Evolutionary conservation across 2,797 vertebrate genomes (phyloP), one percentile per base, ranked within the genome.

Genomic region (Strix occidentalis): DNA sequence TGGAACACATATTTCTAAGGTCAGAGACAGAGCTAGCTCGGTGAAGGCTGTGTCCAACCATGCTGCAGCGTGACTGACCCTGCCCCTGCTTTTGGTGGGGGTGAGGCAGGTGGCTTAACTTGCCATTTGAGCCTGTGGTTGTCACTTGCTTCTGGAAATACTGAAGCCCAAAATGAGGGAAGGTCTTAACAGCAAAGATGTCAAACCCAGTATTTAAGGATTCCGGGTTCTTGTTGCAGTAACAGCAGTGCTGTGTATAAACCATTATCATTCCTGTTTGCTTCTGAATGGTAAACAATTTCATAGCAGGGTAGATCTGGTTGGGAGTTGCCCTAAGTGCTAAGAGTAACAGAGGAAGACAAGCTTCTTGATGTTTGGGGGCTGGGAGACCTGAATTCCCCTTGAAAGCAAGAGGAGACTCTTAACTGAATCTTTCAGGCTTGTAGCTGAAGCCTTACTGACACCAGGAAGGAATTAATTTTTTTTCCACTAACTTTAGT

Each of bases 101-200:
- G 5, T n/a, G 60, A 64, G 56, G 75, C 39, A 11, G 24, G 39
- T 61, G 43, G 10, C 41, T 58, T 9, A 15, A 69, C 50, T 43
- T 23, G 3, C 45, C 0, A 0, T 10, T 1, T 9, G 9, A 68
- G 26, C n/a, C 8, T 25, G 13, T 50, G 81, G 6, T 39, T 61
- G 50, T 65, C 46, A 20, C 33, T 75, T 58, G 43, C 43, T 58
- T 48, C 45, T 84, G 65, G 56, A 70, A 85, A n/a, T 29, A 19
- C 19, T 13, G 43, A 64, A 84, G 53, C 54, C 31, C 8, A 5
- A 16, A 83, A 51, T n/a, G 39, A 51, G 74, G n/a, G 26, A 11
- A 65, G 17, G 16, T 45, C 43, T 89, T 54, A 31, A 56, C 4
- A 41, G 43, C 46, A 31, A n/a, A 68, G 50, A 12, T 61, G 37